phyloP scores from a whole-genome alignment of 2,113 vertebrate species.

The Pseudorectes ferrugineus region DNA sequence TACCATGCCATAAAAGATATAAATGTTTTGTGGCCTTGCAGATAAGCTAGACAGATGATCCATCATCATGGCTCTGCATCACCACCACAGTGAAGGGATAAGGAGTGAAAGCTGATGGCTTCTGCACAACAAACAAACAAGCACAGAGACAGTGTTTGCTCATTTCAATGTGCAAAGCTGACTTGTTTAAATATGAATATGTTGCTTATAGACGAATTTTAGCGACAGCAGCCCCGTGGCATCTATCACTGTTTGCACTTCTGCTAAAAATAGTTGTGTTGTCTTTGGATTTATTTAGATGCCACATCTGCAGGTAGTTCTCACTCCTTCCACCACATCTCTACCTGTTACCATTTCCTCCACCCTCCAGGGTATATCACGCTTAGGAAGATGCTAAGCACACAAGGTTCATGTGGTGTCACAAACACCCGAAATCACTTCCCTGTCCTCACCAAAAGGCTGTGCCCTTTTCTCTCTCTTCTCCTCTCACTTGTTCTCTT shows the following conservation, averaged over 20 bases:
- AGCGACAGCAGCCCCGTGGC: constrained; percentile 65
- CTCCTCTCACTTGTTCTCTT: not conserved
- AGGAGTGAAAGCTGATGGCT: constrained; percentile 17
- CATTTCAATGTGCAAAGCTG: constrained; percentile 62
- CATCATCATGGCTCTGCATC: not conserved
- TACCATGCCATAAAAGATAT: not conserved
- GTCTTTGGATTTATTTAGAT: constrained; percentile 47
- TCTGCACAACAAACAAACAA: constrained; percentile 58
- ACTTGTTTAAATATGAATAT: constrained; percentile 72
- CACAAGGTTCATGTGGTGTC: not conserved
- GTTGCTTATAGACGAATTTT: constrained; percentile 67
- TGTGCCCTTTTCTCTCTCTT: not conserved
- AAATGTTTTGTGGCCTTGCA: constrained; percentile 15
- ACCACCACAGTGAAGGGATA: not conserved
- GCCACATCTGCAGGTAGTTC: constrained; percentile 61
- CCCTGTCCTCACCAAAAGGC: not conserved
- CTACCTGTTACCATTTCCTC: not conserved
- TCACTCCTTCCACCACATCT: not conserved
- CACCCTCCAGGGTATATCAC: not conserved
- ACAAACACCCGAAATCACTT: constrained; percentile 17
- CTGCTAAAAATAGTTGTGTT: constrained; percentile 68
- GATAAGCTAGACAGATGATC: constrained; percentile 6
- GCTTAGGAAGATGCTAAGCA: constrained; percentile 10
- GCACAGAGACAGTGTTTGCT: constrained; percentile 45
- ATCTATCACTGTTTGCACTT: constrained; percentile 61